A percentile compares a stretch with the other conserved stretches of the same genome.
phyloP scores from a whole-genome alignment of 30 jellyfish, hydroid and myxozoan genomes.

The Aurelia aurita region DNA sequence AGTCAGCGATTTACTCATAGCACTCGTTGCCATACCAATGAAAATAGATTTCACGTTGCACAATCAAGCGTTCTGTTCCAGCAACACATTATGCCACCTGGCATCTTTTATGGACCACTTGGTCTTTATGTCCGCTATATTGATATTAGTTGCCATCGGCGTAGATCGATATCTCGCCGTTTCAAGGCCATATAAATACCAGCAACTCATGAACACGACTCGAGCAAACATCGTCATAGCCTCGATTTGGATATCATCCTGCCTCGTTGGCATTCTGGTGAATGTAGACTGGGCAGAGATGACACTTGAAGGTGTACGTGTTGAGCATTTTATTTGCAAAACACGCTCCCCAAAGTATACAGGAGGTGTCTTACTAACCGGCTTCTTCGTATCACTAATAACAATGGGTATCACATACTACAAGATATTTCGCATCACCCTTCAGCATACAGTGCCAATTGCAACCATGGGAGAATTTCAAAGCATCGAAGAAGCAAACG shows the following conservation, averaged over 20 bases:
- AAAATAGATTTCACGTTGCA: slow-evolving; percentile 62
- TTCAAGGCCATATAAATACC: slow-evolving; percentile 73
- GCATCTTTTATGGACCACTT: slow-evolving; percentile 68
- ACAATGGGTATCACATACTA: slow-evolving; percentile 64
- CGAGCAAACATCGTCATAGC: slow-evolving; percentile 52
- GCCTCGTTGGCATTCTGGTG: slow-evolving; percentile 49
- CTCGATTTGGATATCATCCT: slow-evolving; percentile 64
- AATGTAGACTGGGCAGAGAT: slow-evolving; percentile 35
- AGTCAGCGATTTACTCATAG: slow-evolving; percentile 76
- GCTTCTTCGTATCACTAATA: slow-evolving; percentile 64
- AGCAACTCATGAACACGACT: slow-evolving; percentile 44
- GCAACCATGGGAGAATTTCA: slow-evolving; percentile 23
- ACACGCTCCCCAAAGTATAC: slow-evolving; percentile 1
- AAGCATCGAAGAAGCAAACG: not conserved
- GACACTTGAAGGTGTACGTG: slow-evolving; percentile 26
- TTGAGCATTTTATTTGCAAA: not conserved
- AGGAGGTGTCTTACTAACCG: slow-evolving; percentile 23
- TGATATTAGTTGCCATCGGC: slow-evolving; percentile 81
- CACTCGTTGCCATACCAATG: slow-evolving; percentile 70
- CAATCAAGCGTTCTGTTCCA: slow-evolving; percentile 78
- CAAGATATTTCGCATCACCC: slow-evolving; percentile 69
- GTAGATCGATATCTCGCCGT: slow-evolving; percentile 84
- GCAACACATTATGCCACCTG: slow-evolving; percentile 58
- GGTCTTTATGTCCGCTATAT: slow-evolving; percentile 72
- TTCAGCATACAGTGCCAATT: slow-evolving; percentile 62